A percentile compares a stretch with the other conserved stretches of the same genome.
phyloP scores from a whole-genome alignment of 2,113 vertebrate genomes.

The Cynopterus brachyotis region DNA sequence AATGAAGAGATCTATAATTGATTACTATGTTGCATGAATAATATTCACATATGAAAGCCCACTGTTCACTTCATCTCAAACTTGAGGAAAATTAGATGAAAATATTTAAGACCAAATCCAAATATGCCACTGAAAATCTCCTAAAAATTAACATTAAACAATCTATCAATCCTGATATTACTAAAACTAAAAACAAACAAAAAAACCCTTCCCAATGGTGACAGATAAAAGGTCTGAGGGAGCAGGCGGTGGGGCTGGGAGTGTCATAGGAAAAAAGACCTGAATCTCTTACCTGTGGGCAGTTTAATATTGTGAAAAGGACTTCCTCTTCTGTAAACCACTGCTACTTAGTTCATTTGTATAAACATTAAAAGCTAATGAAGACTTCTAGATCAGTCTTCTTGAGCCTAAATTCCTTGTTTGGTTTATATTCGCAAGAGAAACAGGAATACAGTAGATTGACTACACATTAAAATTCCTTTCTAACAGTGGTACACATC shows the following conservation, averaged over 20 bases:
- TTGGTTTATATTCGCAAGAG: conserved; percentile 74
- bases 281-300: conserved; percentile 82
- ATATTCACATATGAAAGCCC: conserved; percentile 29
- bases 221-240: conserved; percentile 41
- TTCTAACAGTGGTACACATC: conserved; percentile 70
- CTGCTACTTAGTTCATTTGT: conserved; percentile 78
- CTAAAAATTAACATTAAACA: conserved; percentile 62
- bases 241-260: background rate
- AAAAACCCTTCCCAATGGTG: background rate
- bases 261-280: conserved; percentile 52
- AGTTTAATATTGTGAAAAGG: conserved; percentile 76
- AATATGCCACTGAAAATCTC: conserved; percentile 52
- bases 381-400: conserved; percentile 82
- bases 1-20: conserved; percentile 38
- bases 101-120: conserved; percentile 34
- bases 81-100: conserved; percentile 23
- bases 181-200: conserved; percentile 27
- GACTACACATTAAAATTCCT: conserved; percentile 68
- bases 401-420: conserved; percentile 75
- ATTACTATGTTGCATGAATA: conserved; percentile 46
- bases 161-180: conserved; percentile 9
- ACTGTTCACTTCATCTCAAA: conserved; percentile 49
- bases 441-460: conserved; percentile 60
- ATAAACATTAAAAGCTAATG: conserved; percentile 76
- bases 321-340: conserved; percentile 81